Evolutionary conservation across 2,113 vertebrate genomes (phyloP), one percentile per base, ranked within the genome.

Genomic region (Pteronura brasiliensis): DNA sequence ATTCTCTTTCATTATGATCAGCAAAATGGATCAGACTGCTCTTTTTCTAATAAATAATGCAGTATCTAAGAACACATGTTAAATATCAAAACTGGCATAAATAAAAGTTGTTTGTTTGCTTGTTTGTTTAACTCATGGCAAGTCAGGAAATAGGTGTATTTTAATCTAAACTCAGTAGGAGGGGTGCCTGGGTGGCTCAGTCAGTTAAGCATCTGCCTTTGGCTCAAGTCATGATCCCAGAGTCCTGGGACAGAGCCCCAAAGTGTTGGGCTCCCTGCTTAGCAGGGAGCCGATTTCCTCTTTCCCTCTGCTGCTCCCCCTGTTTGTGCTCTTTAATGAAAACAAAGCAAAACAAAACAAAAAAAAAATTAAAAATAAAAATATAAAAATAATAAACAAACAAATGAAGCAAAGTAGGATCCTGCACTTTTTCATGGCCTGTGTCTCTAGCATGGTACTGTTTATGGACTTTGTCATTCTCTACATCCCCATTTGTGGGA

Each of bases 381-480:
- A 61, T 34, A 34, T 5, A 31, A 13, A 31, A 65, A 15, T 34
- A 65, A 65, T 63, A 63, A 65, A 67, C 25, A 61, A 61, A 63
- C 59, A 63, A 63, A 63, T 27, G 25, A 59, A 31, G 34, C 31
- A 31, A 18, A 15, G 6, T 21, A 34, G 23, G 31, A 61, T 29
- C 7, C 36, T 74, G 6, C 0, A 12, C 4, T n/a, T 49, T 57
- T 11, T 82, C 8, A 13, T 1, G 4, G 10, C 18, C 14, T 17
- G 4, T 14, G 7, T 81, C 79, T 57, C 34, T 25, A 81, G 52
- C 20, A n/a, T 14, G 10, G 14, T 29, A 27, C 3, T 29, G 34
- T 9, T 31, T 14, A 3, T 4, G 31, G 57, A 6, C 6, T 8
- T 57, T 2, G 4, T 52, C 12, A 36, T 3, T 6, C 17, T 65